Conservation (phyloP, 2,888 invertebrate species). For the Platycnemis pennipes region DNA sequence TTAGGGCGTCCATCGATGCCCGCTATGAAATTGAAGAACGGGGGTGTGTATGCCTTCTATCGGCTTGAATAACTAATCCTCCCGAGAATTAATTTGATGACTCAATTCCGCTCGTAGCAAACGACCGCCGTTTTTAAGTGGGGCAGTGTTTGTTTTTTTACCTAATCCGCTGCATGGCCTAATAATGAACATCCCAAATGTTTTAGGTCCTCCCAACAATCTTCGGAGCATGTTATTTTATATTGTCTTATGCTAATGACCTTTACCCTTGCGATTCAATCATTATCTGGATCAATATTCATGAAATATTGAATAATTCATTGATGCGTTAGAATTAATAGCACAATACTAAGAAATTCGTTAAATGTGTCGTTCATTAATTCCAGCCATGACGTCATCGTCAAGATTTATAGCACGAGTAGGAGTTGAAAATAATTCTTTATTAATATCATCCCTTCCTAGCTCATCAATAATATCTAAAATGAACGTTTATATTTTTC, state of each 20-base stretch:
- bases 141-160: neutral
- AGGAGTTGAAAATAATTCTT: no score
- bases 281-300: neutral
- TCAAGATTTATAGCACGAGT: no score
- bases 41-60: neutral
- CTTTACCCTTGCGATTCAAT: neutral
- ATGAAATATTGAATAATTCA: neutral
- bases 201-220: neutral
- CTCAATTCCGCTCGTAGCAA: neutral
- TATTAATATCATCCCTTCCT: no score
- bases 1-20: neutral
- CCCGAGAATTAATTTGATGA: neutral
- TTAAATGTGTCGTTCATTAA: neutral
- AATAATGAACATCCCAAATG: neutral
- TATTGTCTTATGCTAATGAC: neutral
- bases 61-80: neutral
- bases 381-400: neutral
- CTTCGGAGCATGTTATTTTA: neutral
- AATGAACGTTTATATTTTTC: no score
- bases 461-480: no score
- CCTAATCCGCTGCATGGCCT: neutral
- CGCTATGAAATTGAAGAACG: neutral
- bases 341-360: neutral
- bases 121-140: neutral
- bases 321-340: neutral